Evolutionary conservation across 1,140 invertebrate genomes (phyloP).

Genomic region (Drosophila prosaltans): DNA sequence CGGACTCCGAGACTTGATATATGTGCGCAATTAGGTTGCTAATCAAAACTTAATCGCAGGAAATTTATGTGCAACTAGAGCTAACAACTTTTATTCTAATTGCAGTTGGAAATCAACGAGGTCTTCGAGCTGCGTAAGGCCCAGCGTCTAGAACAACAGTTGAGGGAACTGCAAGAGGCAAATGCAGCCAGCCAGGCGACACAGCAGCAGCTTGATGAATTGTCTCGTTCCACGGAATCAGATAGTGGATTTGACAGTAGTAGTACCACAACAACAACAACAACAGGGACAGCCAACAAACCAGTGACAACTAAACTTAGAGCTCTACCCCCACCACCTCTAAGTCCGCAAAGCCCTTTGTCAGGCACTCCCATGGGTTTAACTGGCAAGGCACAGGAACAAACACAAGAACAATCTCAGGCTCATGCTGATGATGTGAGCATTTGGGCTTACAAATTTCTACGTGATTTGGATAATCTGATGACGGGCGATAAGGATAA

Average conservation of each 20-base stretch:
- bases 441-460: constrained; percentile 82
- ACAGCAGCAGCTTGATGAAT: constrained; percentile 73
- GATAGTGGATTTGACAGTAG: constrained; percentile 81
- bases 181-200: constrained; percentile 30
- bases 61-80: constrained; percentile 56
- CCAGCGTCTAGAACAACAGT: constrained; percentile 65
- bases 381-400: no score
- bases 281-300: constrained; percentile 23
- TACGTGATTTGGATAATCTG: constrained; percentile 81
- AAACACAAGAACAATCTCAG: background rate
- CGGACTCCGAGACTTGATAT: constrained; percentile 63
- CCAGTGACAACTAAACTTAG: constrained; percentile 74
- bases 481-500: constrained; percentile 75
- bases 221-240: constrained; percentile 79
- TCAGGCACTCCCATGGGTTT: background rate
- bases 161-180: constrained; percentile 51
- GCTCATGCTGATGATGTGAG: constrained; percentile 67
- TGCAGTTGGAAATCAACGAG: constrained; percentile 82
- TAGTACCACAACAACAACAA: constrained; percentile 56
- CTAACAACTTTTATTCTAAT: constrained; percentile 73
- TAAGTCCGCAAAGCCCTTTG: constrained; percentile 34
- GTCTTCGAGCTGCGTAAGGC: constrained; percentile 78
- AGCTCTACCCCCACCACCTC: constrained; percentile 68
- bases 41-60: constrained; percentile 68
- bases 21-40: constrained; percentile 67